phyloP scores from a whole-genome alignment of 2,888 invertebrate species.

The Agrotis segetum region DNA sequence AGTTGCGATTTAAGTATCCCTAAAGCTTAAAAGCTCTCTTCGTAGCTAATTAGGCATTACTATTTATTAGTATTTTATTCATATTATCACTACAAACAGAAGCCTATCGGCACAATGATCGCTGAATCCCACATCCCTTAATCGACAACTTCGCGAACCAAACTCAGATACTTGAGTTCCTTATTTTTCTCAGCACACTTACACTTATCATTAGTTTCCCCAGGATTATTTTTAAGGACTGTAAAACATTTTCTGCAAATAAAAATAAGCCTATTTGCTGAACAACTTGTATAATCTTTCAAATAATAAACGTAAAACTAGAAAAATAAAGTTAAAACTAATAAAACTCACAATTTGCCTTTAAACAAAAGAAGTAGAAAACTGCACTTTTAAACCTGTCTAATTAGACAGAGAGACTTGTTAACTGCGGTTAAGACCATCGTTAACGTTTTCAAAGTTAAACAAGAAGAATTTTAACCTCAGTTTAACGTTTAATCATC shows the following conservation, averaged over 20 bases:
- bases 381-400: constrained; percentile 4
- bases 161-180: too few species aligned
- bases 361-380: constrained; percentile 25
- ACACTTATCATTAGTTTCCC: too few species aligned
- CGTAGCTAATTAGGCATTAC: too few species aligned
- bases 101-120: too few species aligned
- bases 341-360: neutral
- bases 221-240: neutral
- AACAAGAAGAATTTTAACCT: constrained; percentile 37
- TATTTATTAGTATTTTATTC: too few species aligned
- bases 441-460: constrained; percentile 37
- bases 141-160: too few species aligned
- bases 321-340: neutral
- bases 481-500: constrained; percentile 24
- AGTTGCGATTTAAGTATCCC: too few species aligned
- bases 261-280: neutral
- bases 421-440: constrained; percentile 21
- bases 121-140: too few species aligned
- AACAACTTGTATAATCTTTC: neutral
- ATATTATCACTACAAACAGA: too few species aligned
- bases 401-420: constrained; percentile 40
- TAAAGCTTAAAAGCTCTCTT: too few species aligned
- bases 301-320: neutral
- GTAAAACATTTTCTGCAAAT: neutral
- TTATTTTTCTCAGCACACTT: too few species aligned